These are phyloP conservation scores for Hippocampus comes DNA, from an alignment of 2,113 vertebrate species.

Conservation along the genomic window DNA sequence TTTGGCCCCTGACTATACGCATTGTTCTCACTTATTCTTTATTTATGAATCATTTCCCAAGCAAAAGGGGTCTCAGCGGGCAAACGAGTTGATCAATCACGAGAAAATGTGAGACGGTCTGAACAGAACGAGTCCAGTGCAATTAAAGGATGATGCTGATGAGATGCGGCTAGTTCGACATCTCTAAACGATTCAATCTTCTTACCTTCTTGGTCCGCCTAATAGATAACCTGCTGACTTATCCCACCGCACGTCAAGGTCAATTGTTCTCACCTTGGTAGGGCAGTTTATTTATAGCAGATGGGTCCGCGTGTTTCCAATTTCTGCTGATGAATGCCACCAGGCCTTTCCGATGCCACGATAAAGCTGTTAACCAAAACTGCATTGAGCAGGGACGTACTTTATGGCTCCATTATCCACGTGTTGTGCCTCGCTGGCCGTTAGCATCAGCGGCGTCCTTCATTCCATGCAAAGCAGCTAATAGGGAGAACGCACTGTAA, in stretches of 20 bases:
- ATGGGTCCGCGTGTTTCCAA: conserved; percentile 14
- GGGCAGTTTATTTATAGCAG: conserved; percentile 40
- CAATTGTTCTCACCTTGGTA: conserved; percentile 25
- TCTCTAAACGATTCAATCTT: conserved; percentile 9
- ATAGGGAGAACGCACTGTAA: conserved; percentile 14
- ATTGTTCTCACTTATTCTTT: conserved; percentile 5
- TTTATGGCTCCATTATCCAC: conserved; percentile 55
- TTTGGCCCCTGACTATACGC: not conserved
- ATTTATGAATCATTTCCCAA: not conserved
- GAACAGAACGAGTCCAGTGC: not conserved
- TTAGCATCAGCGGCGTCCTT: conserved; percentile 34
- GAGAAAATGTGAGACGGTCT: not conserved
- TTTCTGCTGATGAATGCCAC: conserved; percentile 25
- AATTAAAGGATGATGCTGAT: not conserved
- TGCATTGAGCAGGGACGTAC: conserved; percentile 15
- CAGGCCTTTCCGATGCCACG: conserved; percentile 28
- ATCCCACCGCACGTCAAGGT: conserved; percentile 43
- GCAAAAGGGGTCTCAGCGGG: not conserved
- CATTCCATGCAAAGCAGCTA: conserved; percentile 19
- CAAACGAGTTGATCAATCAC: not conserved
- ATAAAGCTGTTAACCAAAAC: conserved; percentile 42
- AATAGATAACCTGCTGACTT: conserved; percentile 22
- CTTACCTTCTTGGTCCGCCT: not conserved
- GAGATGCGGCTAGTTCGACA: not conserved
- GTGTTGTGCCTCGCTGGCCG: conserved; percentile 31